These are phyloP conservation scores for Chirona hameri DNA, from an alignment of 2,888 invertebrate species.

Conservation along the genomic window DNA sequence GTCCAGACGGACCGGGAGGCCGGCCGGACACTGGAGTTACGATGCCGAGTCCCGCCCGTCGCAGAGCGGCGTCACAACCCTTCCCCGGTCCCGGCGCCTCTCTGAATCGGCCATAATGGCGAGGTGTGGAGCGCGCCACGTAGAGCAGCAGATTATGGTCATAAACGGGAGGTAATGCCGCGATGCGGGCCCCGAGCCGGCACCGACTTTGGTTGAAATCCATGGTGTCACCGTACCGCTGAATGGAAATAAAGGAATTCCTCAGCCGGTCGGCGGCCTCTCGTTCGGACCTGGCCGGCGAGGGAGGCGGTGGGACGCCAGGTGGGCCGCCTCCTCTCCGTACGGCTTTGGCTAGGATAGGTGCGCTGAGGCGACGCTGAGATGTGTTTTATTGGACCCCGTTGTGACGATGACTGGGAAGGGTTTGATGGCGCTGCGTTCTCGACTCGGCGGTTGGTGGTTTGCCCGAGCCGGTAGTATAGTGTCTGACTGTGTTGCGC, in stretches of 20 bases:
- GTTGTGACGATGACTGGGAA: too few relatives aligned
- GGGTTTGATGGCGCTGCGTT: too few relatives aligned
- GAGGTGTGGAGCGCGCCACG: background rate
- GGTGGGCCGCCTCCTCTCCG: too few relatives aligned
- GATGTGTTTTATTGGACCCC: too few relatives aligned
- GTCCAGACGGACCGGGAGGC: background rate
- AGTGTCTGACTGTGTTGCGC: too few relatives aligned
- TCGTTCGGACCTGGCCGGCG: too few relatives aligned
- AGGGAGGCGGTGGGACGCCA: too few relatives aligned
- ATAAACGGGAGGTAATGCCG: background rate
- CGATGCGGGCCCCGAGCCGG: background rate
- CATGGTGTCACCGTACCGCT: background rate
- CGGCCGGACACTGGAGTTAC: background rate
- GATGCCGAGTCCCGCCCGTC: background rate
- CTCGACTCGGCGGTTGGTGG: too few relatives aligned
- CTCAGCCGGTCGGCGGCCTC: background rate
- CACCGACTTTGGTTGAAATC: background rate
- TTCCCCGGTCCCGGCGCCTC: background rate
- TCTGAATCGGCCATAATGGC: background rate
- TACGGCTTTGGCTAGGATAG: too few relatives aligned
- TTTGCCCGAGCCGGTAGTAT: too few relatives aligned
- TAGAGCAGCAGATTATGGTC: background rate
- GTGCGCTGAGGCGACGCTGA: too few relatives aligned
- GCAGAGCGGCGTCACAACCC: background rate
- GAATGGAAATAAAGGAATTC: slow-evolving; percentile 5